Conservation (phyloP, 1,140 invertebrate genomes). For the Musca domestica region DNA sequence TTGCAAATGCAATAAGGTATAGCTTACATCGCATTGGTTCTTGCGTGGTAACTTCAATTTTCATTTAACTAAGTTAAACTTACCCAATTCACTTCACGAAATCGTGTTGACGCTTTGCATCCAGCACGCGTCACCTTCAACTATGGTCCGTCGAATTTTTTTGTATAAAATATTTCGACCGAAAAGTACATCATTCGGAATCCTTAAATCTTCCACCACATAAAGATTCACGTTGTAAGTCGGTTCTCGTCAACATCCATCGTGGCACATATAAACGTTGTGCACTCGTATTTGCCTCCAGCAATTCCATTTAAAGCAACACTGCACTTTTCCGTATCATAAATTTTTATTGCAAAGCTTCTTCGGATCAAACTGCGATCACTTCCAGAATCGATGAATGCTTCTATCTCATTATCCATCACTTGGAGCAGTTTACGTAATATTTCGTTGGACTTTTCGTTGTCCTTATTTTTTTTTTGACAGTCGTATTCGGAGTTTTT, state of each 20-base stretch:
- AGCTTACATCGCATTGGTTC: too few relatives aligned
- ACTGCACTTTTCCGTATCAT: not conserved
- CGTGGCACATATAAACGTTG: not conserved
- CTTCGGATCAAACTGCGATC: not conserved
- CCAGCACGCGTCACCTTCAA: not conserved
- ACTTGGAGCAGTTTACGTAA: not conserved
- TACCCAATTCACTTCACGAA: not conserved
- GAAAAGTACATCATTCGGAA: not conserved
- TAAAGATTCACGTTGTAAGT: too few relatives aligned
- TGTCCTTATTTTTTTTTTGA: too few relatives aligned
- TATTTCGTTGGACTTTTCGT: not conserved
- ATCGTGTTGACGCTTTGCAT: not conserved
- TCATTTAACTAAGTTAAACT: conserved; percentile 6
- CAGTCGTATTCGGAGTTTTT: not conserved
- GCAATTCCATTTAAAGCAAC: conserved; percentile 4
- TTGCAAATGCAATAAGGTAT: conserved; percentile 5
- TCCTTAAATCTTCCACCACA: not conserved
- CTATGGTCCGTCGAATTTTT: not conserved
- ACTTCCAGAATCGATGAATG: too few relatives aligned
- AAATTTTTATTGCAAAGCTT: not conserved
- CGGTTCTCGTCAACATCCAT: not conserved
- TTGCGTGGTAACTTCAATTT: not conserved
- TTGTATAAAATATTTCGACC: not conserved
- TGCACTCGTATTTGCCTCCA: conserved; percentile 11
- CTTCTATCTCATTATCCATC: not conserved